Conservation (phyloP, 2,797 vertebrate species). For the Channallabes apus region DNA sequence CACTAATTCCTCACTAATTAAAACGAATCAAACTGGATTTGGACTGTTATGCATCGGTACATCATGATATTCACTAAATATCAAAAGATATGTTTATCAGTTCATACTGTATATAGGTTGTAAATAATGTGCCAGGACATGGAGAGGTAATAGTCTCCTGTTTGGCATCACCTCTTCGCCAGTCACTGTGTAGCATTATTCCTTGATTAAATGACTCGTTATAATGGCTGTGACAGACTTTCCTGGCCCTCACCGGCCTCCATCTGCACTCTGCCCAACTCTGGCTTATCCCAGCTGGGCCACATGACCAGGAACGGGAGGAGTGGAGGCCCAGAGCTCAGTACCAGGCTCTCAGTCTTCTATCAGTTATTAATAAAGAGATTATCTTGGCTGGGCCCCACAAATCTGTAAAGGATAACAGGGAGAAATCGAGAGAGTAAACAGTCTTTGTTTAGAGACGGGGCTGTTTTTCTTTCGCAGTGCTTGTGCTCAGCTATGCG, state of each 20-base stretch:
- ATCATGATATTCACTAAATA: not conserved
- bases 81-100: not conserved
- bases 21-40: slow-evolving; percentile 22
- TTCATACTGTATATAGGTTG: not conserved
- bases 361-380: slow-evolving; percentile 53
- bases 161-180: slow-evolving; percentile 5
- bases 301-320: slow-evolving; percentile 39
- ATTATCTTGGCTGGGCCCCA: slow-evolving; percentile 44
- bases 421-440: slow-evolving; percentile 32
- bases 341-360: slow-evolving; percentile 34
- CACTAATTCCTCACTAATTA: slow-evolving; percentile 26
- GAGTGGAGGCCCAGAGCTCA: slow-evolving; percentile 47
- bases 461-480: slow-evolving; percentile 23
- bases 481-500: slow-evolving; percentile 8
- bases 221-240: slow-evolving; percentile 87
- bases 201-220: slow-evolving; percentile 86
- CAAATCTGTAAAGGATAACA: slow-evolving; percentile 40
- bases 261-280: slow-evolving; percentile 77
- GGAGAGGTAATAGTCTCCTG: not conserved
- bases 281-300: slow-evolving; percentile 51
- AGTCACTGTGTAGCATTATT: slow-evolving; percentile 79
- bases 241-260: slow-evolving; percentile 82
- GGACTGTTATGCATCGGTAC: not conserved
- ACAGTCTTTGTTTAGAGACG: slow-evolving; percentile 35
- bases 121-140: not conserved